phyloP scores from a whole-genome alignment of 2,113 vertebrate genomes.

The Hystrix cristata region DNA sequence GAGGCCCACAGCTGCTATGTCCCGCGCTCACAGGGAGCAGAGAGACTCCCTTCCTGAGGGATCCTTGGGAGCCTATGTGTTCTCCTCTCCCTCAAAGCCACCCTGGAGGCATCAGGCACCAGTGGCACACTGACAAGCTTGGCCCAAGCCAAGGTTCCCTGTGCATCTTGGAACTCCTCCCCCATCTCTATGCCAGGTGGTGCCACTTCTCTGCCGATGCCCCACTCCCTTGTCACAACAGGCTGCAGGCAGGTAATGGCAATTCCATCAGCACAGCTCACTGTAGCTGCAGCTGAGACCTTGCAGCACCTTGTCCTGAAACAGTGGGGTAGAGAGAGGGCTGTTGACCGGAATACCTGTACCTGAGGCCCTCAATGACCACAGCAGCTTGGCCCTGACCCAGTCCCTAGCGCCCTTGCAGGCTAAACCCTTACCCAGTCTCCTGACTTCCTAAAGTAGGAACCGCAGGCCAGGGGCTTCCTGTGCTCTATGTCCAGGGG shows the following conservation, averaged over 20 bases:
- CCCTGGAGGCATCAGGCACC: not conserved
- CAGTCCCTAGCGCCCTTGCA: not conserved
- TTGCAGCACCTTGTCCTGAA: not conserved
- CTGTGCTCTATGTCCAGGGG: fast-evolving
- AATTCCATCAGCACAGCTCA: not conserved
- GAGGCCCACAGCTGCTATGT: not conserved
- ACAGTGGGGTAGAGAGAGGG: not conserved
- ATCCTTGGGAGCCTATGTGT: not conserved
- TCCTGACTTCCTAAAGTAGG: not conserved
- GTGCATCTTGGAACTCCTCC: not conserved
- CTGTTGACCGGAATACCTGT: not conserved
- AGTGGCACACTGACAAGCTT: not conserved
- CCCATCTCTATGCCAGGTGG: not conserved
- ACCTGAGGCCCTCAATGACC: not conserved
- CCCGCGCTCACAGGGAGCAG: not conserved
- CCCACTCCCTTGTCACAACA: too few relatives aligned
- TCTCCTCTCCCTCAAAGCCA: not conserved
- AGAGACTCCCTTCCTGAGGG: not conserved
- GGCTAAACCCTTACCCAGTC: not conserved
- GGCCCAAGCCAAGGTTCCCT: not conserved
- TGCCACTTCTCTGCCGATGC: not conserved
- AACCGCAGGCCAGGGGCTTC: not conserved
- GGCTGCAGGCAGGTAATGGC: not conserved
- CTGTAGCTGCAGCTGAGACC: not conserved
- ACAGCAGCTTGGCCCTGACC: not conserved